Evolutionary conservation across 2,797 vertebrate species (phyloP).

Genomic region (Dryobates pubescens): DNA sequence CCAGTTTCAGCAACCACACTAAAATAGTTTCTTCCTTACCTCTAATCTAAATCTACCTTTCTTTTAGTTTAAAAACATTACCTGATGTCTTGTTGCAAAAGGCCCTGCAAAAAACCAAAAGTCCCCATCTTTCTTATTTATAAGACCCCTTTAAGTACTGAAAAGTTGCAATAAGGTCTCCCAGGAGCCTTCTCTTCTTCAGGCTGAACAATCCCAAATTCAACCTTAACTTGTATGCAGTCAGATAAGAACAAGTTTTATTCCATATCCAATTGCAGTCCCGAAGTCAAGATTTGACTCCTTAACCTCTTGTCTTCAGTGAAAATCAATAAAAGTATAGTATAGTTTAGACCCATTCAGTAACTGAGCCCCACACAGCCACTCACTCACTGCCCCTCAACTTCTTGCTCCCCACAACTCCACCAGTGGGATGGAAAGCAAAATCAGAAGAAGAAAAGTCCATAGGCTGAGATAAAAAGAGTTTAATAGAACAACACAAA

Average conservation of each 20-base stretch:
- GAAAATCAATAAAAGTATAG: background rate
- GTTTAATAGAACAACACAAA: too few species aligned
- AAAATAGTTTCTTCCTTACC: background rate
- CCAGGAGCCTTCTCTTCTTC: background rate
- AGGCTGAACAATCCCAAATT: background rate
- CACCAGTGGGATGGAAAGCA: too few species aligned
- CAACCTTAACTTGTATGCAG: background rate
- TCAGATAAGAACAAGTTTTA: background rate
- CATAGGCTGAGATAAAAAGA: too few species aligned
- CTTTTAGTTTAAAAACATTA: background rate
- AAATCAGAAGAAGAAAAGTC: too few species aligned
- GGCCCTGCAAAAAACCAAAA: background rate
- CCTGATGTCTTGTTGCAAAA: background rate
- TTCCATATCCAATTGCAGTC: background rate
- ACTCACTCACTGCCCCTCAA: too few species aligned
- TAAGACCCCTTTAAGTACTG: background rate
- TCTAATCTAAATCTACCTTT: background rate
- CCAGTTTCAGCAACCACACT: background rate
- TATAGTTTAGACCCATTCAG: too few species aligned
- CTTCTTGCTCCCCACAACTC: too few species aligned
- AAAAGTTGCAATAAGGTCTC: background rate
- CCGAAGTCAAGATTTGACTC: background rate
- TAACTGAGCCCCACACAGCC: too few species aligned
- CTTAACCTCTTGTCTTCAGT: background rate
- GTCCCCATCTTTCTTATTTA: background rate